Evolutionary conservation across 2,797 vertebrate species (phyloP).

Genomic region (Paratrypauchen microcephalus): DNA sequence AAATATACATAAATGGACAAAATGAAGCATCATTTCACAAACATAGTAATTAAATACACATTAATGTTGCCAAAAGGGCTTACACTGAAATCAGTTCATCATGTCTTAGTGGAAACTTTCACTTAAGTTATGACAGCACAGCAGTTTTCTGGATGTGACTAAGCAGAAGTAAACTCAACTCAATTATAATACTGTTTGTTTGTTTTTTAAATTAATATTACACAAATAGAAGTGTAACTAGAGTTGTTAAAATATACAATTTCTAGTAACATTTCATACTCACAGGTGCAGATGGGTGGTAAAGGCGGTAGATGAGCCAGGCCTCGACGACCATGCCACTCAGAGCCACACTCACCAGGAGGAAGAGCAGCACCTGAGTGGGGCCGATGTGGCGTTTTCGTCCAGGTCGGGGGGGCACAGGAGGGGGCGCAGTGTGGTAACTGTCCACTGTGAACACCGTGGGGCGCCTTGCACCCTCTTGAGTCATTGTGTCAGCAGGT

Average conservation of each 20-base stretch:
- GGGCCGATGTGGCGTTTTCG: rapidly evolving
- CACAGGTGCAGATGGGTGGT: conserved; percentile 43
- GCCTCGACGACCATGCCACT: conserved; percentile 67
- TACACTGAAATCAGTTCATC: neutral
- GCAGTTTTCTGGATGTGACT: neutral
- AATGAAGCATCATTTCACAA: neutral
- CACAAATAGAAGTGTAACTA: too few species aligned
- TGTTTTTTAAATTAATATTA: neutral
- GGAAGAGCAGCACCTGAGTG: conserved; percentile 55
- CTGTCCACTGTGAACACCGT: conserved; percentile 67
- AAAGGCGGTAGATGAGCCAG: conserved; percentile 72
- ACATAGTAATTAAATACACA: neutral
- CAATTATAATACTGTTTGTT: neutral
- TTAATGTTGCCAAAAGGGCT: neutral
- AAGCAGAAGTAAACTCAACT: neutral
- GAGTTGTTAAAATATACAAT: too few species aligned
- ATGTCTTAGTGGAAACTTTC: neutral
- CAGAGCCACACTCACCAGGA: conserved; percentile 69
- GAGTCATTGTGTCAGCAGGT: conserved; percentile 31
- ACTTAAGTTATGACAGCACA: conserved; percentile 1
- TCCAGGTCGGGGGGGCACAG: conserved; percentile 48
- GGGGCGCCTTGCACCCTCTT: conserved; percentile 22
- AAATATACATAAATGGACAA: neutral
- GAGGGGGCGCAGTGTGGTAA: conserved; percentile 35
- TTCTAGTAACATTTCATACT: conserved; percentile 44